Evolutionary conservation across 53 echinoderm and acorn worm genomes (phyloP).

Genomic region (Echinarachnius parma): DNA sequence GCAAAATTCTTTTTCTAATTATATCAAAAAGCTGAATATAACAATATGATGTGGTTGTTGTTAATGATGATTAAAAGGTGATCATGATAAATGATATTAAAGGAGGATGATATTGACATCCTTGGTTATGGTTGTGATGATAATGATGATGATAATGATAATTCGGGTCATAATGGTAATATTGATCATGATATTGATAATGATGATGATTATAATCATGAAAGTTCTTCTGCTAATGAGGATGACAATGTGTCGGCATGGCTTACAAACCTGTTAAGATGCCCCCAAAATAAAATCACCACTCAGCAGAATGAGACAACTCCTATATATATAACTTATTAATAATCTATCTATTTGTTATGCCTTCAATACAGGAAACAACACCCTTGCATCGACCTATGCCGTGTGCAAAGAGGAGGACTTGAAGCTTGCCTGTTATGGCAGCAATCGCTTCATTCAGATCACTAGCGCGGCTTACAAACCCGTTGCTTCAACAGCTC

Average conservation of each 20-base stretch:
- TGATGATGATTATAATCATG: neutral
- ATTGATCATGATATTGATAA: neutral
- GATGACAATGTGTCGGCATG: too few species aligned
- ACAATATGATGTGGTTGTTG: too few species aligned
- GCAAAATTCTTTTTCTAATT: neutral
- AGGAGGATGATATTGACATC: too few species aligned
- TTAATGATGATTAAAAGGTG: neutral
- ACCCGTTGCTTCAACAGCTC: conserved; percentile 50
- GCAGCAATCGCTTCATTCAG: conserved; percentile 70
- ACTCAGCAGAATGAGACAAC: too few species aligned
- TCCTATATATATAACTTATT: too few species aligned
- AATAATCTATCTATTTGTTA: too few species aligned
- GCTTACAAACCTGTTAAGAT: too few species aligned
- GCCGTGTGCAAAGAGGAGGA: conserved; percentile 45
- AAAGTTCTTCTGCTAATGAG: too few species aligned
- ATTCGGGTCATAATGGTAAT: neutral
- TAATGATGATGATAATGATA: neutral
- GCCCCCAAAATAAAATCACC: too few species aligned
- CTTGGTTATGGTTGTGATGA: too few species aligned
- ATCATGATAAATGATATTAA: neutral
- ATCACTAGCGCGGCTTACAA: conserved; percentile 64
- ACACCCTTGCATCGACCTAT: conserved; percentile 41
- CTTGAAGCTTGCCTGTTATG: conserved; percentile 62
- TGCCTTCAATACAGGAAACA: conserved; percentile 60
- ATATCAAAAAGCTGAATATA: too few species aligned